Percentiles rank a stretch among this genome's conserved stretches.
Conservation (phyloP, 1,140 invertebrate species). For the Apis cerana region DNA sequence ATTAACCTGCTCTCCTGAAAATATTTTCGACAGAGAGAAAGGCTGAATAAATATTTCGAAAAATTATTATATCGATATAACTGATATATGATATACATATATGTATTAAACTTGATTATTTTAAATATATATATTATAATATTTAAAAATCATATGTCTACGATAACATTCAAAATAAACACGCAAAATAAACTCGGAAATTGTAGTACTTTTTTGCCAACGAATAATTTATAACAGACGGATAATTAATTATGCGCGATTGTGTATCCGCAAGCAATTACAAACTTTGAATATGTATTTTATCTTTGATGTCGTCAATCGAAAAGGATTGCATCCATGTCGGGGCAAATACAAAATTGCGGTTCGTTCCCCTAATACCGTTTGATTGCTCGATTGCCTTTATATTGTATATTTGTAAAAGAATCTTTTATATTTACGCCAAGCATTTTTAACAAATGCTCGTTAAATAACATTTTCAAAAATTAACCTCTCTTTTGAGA, state of each 20-base stretch:
- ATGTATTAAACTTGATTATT: too few relatives aligned
- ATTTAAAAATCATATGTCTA: too few relatives aligned
- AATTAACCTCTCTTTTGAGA: too few relatives aligned
- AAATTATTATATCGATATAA: too few relatives aligned
- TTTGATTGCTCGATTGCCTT: background rate
- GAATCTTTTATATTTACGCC: background rate
- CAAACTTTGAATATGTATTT: background rate
- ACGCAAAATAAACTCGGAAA: too few relatives aligned
- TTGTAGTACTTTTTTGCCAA: background rate
- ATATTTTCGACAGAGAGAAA: too few relatives aligned
- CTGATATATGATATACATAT: too few relatives aligned
- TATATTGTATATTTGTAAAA: background rate
- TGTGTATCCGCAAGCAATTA: constrained; percentile 1
- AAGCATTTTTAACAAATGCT: background rate
- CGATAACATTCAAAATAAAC: too few relatives aligned
- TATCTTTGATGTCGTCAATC: constrained; percentile 20
- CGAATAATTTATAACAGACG: background rate
- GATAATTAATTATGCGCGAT: background rate
- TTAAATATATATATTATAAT: too few relatives aligned
- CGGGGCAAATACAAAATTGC: constrained; percentile 2
- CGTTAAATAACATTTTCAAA: background rate
- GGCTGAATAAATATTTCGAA: too few relatives aligned
- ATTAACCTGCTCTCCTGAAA: too few relatives aligned
- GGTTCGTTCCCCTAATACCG: background rate
- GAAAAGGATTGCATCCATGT: constrained; percentile 2